Conservation (phyloP, 2,888 invertebrate genomes). For the Volucella zonaria region DNA sequence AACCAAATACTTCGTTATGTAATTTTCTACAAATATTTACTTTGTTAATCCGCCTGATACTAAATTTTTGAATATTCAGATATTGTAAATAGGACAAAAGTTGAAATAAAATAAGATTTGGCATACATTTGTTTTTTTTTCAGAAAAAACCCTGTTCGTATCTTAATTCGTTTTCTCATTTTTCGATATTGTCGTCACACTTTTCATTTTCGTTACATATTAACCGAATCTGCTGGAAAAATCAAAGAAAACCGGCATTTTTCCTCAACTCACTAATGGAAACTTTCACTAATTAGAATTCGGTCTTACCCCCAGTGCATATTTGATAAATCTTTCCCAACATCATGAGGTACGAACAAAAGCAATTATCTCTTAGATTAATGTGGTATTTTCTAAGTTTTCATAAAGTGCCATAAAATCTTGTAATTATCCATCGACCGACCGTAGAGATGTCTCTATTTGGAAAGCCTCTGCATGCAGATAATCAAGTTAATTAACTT, state of each 20-base stretch:
- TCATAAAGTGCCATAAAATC: constrained; percentile 36
- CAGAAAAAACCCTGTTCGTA: not conserved
- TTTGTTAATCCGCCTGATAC: no score
- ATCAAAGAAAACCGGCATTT: not conserved
- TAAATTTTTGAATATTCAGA: no score
- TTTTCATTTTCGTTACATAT: not conserved
- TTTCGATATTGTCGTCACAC: no score
- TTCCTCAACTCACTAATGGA: not conserved
- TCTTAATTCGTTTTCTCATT: no score
- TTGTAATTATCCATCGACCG: constrained; percentile 23
- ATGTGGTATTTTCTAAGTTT: constrained; percentile 35
- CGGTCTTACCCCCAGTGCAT: not conserved
- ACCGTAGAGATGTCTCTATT: constrained; percentile 24
- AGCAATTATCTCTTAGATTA: constrained; percentile 19
- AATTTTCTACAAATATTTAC: no score
- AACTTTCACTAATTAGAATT: constrained; percentile 16
- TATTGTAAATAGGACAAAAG: no score
- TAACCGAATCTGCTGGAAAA: not conserved
- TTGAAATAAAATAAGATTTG: no score
- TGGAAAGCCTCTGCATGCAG: not conserved
- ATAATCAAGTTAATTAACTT: constrained; percentile 46
- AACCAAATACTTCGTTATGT: no score
- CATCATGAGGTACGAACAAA: not conserved
- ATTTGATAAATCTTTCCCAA: constrained; percentile 8
- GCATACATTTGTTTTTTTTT: no score